Conservation (phyloP, 2,888 invertebrate species). For the Liposcelis brunnea region DNA sequence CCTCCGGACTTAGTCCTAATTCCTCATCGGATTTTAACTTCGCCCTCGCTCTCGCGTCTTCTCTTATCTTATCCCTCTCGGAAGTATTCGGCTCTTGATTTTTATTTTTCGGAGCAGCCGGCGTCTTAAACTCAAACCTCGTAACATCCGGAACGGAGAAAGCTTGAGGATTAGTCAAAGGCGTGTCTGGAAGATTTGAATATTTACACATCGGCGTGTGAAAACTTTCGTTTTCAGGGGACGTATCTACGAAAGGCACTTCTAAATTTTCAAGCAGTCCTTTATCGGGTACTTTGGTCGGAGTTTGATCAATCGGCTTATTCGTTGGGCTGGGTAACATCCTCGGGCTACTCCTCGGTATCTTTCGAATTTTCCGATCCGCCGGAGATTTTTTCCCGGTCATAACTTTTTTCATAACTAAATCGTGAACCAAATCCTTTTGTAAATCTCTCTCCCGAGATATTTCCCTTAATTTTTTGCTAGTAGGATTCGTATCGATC, state of each 20-base stretch:
- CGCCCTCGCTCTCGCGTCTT: slow-evolving; percentile 44
- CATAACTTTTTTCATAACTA: slow-evolving; percentile 63
- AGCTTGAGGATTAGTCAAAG: slow-evolving; percentile 24
- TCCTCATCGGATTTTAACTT: slow-evolving; percentile 55
- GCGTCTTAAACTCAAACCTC: slow-evolving; percentile 28
- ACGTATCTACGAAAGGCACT: slow-evolving; percentile 14
- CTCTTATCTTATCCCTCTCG: slow-evolving; percentile 39
- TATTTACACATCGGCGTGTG: slow-evolving; percentile 14
- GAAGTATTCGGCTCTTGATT: slow-evolving; percentile 32
- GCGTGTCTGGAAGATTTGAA: slow-evolving; percentile 16
- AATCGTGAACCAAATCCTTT: slow-evolving; percentile 63
- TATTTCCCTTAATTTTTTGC: slow-evolving; percentile 54
- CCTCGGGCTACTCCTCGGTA: slow-evolving; percentile 13
- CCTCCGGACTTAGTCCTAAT: slow-evolving; percentile 51
- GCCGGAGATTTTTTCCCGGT: slow-evolving; percentile 39
- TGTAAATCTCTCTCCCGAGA: slow-evolving; percentile 65
- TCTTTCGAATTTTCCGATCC: slow-evolving; percentile 39
- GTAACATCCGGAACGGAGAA: slow-evolving; percentile 29
- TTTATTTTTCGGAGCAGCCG: slow-evolving; percentile 29
- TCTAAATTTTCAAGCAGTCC: slow-evolving; percentile 12
- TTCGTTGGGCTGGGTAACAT: slow-evolving; percentile 15
- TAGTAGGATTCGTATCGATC: slow-evolving; percentile 26
- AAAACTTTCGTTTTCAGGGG: slow-evolving; percentile 13
- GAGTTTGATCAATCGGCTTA: slow-evolving; percentile 10
- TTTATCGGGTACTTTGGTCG: background rate